Evolutionary conservation across 2,888 invertebrate genomes (phyloP), one percentile per base, ranked within the genome.

Genomic region (Scaeva pyrastri): DNA sequence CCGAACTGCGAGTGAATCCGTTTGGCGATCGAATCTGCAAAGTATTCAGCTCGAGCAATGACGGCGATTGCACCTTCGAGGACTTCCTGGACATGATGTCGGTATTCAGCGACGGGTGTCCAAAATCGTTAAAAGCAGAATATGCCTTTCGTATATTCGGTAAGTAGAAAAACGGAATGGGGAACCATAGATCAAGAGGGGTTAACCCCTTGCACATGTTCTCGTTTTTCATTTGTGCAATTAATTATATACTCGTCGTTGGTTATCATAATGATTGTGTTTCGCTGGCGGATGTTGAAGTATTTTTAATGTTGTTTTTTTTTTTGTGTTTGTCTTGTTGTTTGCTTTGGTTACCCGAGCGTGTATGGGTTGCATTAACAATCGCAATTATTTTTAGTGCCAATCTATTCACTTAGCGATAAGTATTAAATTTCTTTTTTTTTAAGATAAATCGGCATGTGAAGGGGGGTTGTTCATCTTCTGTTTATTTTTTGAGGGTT

Each of bases 21-120:
- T 98, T 98, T 92, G 95, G 96, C 48, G 97, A 98, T 90, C 93
- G 98, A 73, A 97, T 98, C 88, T 98, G 98, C 90, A 96, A 97
- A 91, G 97, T 98, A n/a, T 97, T 97, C 89, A 97, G 97, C 91
- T 96, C 97, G 0, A 96, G 96, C 91, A 96, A 97, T 88, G 97
- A 97, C 91, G 98, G 98, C 5, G 97, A 97, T 91, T 96, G 98
- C 91, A 97, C 97, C 0, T 98, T 98, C 93, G 98, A 98, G 92
- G 98, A 98, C 92, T 98, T 98, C 91, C 94, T 98, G 3, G 98
- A 98, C 90, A 98, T 98, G 98, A 98, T 98, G 96, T 98, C 98
- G 0, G 98, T 98, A 19, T 97, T 98, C 89, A 97, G 97, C 91
- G 97, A 98, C 89, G 95, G 95, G 90, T 97, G 98, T 10, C 98